These are phyloP conservation scores for Danaus melanippus DNA, from an alignment of 1,140 invertebrate genomes.

Conservation along the genomic window DNA sequence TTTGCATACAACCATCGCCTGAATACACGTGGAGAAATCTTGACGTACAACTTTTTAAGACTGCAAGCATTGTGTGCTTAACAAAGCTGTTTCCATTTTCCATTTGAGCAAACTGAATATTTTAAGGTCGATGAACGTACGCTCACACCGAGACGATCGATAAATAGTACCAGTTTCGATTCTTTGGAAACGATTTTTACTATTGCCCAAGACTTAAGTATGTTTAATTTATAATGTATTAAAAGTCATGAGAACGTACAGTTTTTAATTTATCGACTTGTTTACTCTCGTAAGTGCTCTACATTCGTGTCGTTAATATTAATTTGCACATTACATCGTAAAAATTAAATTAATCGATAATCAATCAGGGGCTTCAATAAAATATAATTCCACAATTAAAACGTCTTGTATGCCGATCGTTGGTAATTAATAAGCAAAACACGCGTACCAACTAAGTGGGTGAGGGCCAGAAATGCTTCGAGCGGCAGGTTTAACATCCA, in stretches of 20 bases:
- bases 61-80: slow-evolving; percentile 23
- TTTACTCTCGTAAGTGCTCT: too few relatives aligned
- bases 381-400: too few relatives aligned
- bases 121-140: slow-evolving; percentile 23
- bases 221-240: too few relatives aligned
- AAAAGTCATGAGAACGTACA: too few relatives aligned
- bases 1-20: slow-evolving; percentile 46
- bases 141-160: slow-evolving; percentile 21
- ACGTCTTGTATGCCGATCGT: slow-evolving; percentile 10
- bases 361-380: too few relatives aligned
- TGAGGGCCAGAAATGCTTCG: slow-evolving; percentile 18
- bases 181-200: slow-evolving; percentile 1
- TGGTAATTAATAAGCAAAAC: slow-evolving; percentile 24
- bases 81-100: slow-evolving; percentile 28
- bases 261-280: too few relatives aligned
- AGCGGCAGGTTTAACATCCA: too few relatives aligned
- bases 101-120: slow-evolving; percentile 24
- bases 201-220: background rate
- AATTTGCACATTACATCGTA: too few relatives aligned
- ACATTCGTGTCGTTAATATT: too few relatives aligned
- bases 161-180: slow-evolving; percentile 18
- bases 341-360: too few relatives aligned
- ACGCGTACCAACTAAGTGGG: slow-evolving; percentile 24
- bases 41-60: slow-evolving; percentile 31
- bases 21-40: slow-evolving; percentile 42